Conservation (phyloP, 2,113 vertebrate species). For the Takifugu flavidus region DNA sequence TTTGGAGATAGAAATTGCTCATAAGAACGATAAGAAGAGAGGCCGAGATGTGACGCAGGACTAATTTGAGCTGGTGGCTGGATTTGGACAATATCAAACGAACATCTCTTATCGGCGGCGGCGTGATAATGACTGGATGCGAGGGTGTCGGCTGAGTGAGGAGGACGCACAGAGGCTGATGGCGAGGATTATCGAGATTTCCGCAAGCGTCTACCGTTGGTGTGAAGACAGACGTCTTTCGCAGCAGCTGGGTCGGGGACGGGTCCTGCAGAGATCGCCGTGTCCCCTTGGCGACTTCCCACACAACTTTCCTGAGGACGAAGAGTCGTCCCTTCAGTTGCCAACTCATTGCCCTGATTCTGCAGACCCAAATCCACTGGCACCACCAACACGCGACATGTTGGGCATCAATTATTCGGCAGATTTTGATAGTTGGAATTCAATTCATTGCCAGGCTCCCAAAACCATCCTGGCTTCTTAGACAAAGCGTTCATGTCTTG, state of each 20-base stretch:
- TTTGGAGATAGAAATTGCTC: constrained; percentile 33
- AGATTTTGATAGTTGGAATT: constrained; percentile 3
- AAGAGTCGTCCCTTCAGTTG: neutral
- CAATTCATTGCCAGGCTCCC: neutral
- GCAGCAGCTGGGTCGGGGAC: neutral
- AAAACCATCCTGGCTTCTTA: too few relatives aligned
- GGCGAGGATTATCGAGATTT: constrained; percentile 38
- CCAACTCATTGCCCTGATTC: neutral
- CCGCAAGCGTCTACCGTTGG: neutral
- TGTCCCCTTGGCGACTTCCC: constrained; percentile 20
- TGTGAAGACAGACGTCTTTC: constrained; percentile 5
- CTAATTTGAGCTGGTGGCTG: constrained; percentile 62
- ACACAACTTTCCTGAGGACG: neutral
- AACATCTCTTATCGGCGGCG: constrained; percentile 49
- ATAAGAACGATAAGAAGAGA: constrained; percentile 53
- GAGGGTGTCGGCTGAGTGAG: constrained; percentile 7
- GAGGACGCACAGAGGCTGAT: constrained; percentile 18
- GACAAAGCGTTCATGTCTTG: too few relatives aligned
- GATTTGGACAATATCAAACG: constrained; percentile 65
- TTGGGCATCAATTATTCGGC: constrained; percentile 32
- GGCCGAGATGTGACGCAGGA: constrained; percentile 42
- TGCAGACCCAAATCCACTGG: constrained; percentile 10
- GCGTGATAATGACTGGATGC: constrained; percentile 37
- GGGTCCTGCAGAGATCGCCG: constrained; percentile 2
- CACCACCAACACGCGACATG: constrained; percentile 14